Conservation (phyloP, 2,888 invertebrate genomes). For the Sclerodermus sp. region DNA sequence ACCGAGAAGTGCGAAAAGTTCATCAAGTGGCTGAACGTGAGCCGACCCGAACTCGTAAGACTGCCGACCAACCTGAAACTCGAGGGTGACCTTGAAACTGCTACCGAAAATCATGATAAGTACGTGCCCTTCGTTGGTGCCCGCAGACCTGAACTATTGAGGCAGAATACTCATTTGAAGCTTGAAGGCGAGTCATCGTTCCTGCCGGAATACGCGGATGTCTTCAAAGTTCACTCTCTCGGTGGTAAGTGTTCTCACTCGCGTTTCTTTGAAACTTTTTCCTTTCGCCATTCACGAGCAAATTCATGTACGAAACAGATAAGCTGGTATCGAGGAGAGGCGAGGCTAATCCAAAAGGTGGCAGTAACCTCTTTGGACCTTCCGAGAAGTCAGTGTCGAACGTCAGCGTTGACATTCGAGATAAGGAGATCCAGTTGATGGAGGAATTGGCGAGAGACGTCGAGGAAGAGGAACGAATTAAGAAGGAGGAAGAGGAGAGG, state of each 20-base stretch:
- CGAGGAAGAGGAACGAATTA: constrained; percentile 24
- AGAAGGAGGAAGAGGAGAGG: constrained; percentile 14
- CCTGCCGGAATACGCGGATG: constrained; percentile 57
- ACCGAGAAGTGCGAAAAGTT: constrained; percentile 60
- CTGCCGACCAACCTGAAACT: constrained; percentile 58
- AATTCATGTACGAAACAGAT: too few relatives aligned
- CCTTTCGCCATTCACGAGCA: too few relatives aligned
- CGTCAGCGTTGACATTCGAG: constrained; percentile 26
- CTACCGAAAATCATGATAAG: constrained; percentile 57
- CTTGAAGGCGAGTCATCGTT: constrained; percentile 59
- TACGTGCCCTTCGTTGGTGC: constrained; percentile 57
- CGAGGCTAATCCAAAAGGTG: constrained; percentile 37
- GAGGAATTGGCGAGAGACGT: constrained; percentile 26
- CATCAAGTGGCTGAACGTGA: constrained; percentile 48
- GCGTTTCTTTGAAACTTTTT: too few relatives aligned
- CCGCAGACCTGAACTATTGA: constrained; percentile 53
- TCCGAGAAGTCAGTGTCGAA: constrained; percentile 29
- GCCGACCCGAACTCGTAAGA: constrained; percentile 57
- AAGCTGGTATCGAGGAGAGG: constrained; percentile 37
- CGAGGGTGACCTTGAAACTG: constrained; percentile 59
- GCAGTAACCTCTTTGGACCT: constrained; percentile 29
- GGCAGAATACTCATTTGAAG: constrained; percentile 58
- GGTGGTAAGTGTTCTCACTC: too few relatives aligned
- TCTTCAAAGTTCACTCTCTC: too few relatives aligned
- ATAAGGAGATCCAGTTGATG: constrained; percentile 19